Evolutionary conservation across 2,113 vertebrate genomes (phyloP).

Genomic region (Carettochelys insculpta): DNA sequence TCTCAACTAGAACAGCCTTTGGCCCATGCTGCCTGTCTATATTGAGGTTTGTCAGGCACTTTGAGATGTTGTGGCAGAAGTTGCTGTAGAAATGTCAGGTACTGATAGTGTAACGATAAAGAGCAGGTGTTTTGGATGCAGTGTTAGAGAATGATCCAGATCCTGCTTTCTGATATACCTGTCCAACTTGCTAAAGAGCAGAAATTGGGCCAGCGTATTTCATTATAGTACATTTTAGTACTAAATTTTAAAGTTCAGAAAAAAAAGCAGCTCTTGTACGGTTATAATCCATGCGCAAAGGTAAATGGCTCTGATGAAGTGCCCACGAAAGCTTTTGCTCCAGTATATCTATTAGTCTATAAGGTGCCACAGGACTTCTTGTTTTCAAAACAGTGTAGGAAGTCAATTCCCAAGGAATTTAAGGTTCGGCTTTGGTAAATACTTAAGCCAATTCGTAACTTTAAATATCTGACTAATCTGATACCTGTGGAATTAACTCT

Average conservation of each 20-base stretch:
- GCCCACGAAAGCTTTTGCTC: too few species aligned
- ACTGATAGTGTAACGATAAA: neutral
- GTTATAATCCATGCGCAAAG: too few species aligned
- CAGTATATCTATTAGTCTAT: too few species aligned
- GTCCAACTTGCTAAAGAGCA: neutral
- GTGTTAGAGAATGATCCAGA: neutral
- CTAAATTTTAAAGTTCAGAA: neutral
- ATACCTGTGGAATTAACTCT: neutral
- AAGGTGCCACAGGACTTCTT: neutral
- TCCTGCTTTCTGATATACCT: neutral
- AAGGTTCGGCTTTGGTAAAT: neutral
- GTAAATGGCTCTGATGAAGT: too few species aligned
- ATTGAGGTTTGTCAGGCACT: neutral
- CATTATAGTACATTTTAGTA: neutral
- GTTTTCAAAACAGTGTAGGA: neutral
- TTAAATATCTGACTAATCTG: neutral
- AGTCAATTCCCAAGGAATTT: neutral
- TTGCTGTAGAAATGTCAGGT: neutral
- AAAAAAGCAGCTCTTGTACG: neutral
- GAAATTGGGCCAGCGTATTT: neutral
- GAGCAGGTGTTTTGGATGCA: neutral
- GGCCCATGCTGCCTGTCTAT: neutral
- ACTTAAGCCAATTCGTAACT: neutral
- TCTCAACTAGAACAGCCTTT: neutral
- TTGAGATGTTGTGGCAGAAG: neutral